phyloP scores from a whole-genome alignment of 2,113 vertebrate species.

The Gobio gobio region DNA sequence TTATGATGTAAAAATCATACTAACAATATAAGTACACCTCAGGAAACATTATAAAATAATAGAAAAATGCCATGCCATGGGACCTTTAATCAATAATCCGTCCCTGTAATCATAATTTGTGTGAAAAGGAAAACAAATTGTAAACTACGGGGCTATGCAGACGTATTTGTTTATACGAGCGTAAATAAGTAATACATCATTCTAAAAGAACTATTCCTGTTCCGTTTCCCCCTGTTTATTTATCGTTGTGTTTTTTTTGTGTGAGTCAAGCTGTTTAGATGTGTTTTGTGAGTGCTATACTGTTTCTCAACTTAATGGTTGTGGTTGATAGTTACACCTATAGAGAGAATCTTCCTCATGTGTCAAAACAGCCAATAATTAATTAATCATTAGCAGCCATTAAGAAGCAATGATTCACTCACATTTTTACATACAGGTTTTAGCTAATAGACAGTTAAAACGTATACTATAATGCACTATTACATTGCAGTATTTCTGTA shows the following conservation, averaged over 20 bases:
- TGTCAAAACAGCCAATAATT: not conserved
- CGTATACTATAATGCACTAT: not conserved
- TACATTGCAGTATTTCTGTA: constrained; percentile 53
- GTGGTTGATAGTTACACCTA: not conserved
- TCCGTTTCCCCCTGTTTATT: not conserved
- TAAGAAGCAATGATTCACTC: not conserved
- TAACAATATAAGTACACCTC: too few species aligned
- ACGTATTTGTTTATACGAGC: too few species aligned
- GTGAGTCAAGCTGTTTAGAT: not conserved
- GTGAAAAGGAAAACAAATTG: too few species aligned
- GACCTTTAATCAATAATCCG: too few species aligned
- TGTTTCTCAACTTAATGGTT: not conserved
- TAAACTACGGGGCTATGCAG: too few species aligned
- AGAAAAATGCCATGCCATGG: too few species aligned
- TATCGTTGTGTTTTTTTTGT: not conserved
- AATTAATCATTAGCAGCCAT: constrained; percentile 53
- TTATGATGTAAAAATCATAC: too few species aligned
- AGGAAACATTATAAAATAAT: too few species aligned
- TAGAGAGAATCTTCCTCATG: not conserved
- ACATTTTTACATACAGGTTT: not conserved
- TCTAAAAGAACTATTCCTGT: not conserved
- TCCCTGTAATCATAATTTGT: too few species aligned
- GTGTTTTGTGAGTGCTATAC: not conserved
- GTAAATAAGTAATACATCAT: not conserved
- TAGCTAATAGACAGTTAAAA: not conserved